A percentile compares a stretch with the other conserved stretches of the same genome.
phyloP scores from a whole-genome alignment of 2,113 vertebrate species.

The Rutilus rutilus region DNA sequence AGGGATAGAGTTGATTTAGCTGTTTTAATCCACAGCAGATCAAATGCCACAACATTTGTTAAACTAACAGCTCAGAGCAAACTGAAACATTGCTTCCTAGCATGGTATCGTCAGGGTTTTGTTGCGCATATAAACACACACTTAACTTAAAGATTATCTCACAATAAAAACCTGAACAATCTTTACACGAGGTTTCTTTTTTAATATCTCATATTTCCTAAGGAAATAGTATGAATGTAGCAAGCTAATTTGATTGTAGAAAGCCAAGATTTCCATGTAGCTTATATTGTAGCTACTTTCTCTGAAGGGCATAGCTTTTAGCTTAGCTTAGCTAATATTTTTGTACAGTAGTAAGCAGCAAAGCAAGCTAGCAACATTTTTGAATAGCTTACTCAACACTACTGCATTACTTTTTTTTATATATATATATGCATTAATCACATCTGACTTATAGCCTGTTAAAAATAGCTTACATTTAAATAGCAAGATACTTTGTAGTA shows the following conservation, averaged over 20 bases:
- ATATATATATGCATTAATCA: too few species aligned
- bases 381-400: neutral
- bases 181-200: too few species aligned
- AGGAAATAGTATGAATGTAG: too few species aligned
- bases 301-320: neutral
- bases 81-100: neutral
- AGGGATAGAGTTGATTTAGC: constrained; percentile 47
- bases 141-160: too few species aligned
- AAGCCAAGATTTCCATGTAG: too few species aligned
- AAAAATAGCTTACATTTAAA: too few species aligned
- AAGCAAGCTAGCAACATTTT: neutral
- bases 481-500: too few species aligned
- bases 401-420: too few species aligned
- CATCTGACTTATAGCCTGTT: too few species aligned
- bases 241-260: too few species aligned
- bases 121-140: neutral
- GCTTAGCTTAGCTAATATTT: neutral
- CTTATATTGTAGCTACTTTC: neutral
- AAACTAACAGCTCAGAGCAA: neutral
- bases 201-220: too few species aligned
- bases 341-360: neutral
- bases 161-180: too few species aligned
- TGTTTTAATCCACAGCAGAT: constrained; percentile 32
- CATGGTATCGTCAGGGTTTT: neutral
- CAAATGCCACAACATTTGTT: constrained; percentile 33